Evolutionary conservation across 2,113 vertebrate genomes (phyloP).

Genomic region (Barbus barbus): DNA sequence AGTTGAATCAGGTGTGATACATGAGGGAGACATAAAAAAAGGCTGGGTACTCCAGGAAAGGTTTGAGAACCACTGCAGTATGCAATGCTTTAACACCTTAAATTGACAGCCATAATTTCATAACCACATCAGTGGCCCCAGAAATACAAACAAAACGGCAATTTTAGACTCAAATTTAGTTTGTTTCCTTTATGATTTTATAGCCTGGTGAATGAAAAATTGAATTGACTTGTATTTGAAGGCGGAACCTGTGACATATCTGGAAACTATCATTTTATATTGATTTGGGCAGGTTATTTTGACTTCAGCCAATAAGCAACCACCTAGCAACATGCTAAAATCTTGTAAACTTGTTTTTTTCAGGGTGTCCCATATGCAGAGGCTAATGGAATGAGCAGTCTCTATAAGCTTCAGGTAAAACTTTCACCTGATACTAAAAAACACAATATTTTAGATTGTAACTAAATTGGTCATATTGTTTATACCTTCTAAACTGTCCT

Average conservation of each 20-base stretch:
- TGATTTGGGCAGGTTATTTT: background rate
- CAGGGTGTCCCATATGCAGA: constrained; percentile 84
- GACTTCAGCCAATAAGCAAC: background rate
- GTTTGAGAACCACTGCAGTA: too few relatives aligned
- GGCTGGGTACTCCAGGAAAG: too few relatives aligned
- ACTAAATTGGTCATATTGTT: background rate
- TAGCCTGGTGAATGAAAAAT: background rate
- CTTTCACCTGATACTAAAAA: background rate
- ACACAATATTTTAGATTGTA: background rate
- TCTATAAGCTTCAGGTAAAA: constrained; percentile 98
- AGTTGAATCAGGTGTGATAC: too few relatives aligned
- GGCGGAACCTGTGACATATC: background rate
- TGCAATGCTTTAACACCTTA: background rate
- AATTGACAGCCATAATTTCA: background rate
- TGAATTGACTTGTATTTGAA: background rate
- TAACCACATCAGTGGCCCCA: background rate
- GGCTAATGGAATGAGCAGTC: constrained; percentile 94
- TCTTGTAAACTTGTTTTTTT: constrained; percentile 60
- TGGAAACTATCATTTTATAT: background rate
- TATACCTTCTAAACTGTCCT: constrained; percentile 32
- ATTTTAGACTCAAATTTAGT: background rate
- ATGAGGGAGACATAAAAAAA: too few relatives aligned
- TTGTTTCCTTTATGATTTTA: background rate
- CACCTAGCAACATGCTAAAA: background rate
- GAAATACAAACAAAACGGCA: background rate